These are phyloP conservation scores for Theretra japonica DNA, from an alignment of 2,888 invertebrate genomes.

Conservation along the genomic window DNA sequence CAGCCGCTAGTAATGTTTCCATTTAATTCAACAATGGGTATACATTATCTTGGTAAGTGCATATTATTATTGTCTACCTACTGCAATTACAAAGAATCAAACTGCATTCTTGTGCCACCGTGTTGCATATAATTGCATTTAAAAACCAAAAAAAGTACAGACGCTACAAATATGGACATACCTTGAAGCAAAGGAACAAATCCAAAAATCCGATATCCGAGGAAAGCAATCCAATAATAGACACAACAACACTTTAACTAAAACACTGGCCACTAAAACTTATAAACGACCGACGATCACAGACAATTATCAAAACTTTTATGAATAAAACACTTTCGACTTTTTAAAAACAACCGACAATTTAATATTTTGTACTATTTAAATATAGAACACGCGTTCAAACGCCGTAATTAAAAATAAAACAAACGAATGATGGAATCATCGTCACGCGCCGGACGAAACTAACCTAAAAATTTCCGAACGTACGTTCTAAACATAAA, in stretches of 20 bases:
- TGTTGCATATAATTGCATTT: neutral
- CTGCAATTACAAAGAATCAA: neutral
- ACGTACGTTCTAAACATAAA: slow-evolving; percentile 65
- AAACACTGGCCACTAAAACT: slow-evolving; percentile 16
- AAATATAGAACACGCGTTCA: slow-evolving; percentile 33
- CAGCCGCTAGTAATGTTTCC: too few relatives aligned
- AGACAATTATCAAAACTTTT: slow-evolving; percentile 15
- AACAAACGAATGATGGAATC: slow-evolving; percentile 32
- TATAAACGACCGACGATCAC: neutral
- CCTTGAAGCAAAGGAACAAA: slow-evolving; percentile 9
- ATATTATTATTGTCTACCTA: too few relatives aligned
- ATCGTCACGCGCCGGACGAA: slow-evolving; percentile 34
- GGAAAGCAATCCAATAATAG: slow-evolving; percentile 32
- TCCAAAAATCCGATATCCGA: slow-evolving; percentile 28
- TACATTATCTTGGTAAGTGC: too few relatives aligned
- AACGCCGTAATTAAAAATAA: slow-evolving; percentile 35
- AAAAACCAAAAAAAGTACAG: neutral
- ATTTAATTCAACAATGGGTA: too few relatives aligned
- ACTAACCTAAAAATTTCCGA: slow-evolving; percentile 63
- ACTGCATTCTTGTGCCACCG: too few relatives aligned
- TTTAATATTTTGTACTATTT: slow-evolving; percentile 26
- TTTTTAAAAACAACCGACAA: slow-evolving; percentile 19
- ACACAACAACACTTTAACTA: slow-evolving; percentile 25
- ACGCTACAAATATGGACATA: neutral
- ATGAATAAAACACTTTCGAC: slow-evolving; percentile 27